phyloP scores from a whole-genome alignment of 64 coral and sea anemone species.

The Pocillopora damicornis region DNA sequence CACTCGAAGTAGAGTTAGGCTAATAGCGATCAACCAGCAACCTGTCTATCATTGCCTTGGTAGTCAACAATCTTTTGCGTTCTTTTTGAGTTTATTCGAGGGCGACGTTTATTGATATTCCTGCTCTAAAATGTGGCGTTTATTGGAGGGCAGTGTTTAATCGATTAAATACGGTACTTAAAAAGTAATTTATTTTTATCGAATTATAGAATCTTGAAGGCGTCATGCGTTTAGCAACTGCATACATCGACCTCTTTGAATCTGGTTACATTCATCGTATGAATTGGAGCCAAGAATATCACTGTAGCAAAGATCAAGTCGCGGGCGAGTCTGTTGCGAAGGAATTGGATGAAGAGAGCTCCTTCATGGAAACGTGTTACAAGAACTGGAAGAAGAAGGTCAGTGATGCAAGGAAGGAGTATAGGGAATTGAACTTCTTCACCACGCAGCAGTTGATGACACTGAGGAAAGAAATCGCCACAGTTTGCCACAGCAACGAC shows the following conservation, averaged over 20 bases:
- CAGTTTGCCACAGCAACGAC: neutral
- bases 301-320: conserved; percentile 19
- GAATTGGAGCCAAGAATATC: conserved; percentile 50
- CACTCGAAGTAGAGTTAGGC: too few relatives aligned
- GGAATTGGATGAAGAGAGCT: conserved; percentile 34
- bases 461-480: conserved; percentile 54
- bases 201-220: conserved; percentile 68
- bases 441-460: conserved; percentile 63
- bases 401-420: conserved; percentile 14
- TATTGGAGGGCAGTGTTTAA: too few relatives aligned
- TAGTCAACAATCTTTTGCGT: too few relatives aligned
- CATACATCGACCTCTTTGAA: conserved; percentile 68
- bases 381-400: conserved; percentile 44
- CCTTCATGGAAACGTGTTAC: conserved; percentile 36
- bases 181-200: neutral
- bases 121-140: too few relatives aligned
- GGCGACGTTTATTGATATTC: too few relatives aligned
- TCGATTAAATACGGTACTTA: too few relatives aligned
- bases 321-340: conserved; percentile 7
- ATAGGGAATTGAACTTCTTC: conserved; percentile 61
- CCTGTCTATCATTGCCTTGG: too few relatives aligned
- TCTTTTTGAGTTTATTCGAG: too few relatives aligned
- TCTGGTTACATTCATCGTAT: conserved; percentile 61
- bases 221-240: conserved; percentile 43
- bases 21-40: too few relatives aligned